Conservation (phyloP, 2,888 invertebrate species). For the Molanna angustata region DNA sequence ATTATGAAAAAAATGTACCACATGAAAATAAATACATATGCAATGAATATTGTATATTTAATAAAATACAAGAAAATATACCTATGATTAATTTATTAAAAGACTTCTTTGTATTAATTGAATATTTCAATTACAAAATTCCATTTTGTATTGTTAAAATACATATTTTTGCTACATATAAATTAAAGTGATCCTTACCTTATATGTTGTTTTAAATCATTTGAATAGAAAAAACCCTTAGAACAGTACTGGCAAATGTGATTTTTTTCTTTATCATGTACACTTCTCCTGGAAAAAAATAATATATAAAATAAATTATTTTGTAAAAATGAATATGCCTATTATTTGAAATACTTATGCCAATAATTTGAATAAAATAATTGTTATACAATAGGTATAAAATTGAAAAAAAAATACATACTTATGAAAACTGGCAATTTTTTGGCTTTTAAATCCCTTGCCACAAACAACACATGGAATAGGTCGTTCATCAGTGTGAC, state of each 20-base stretch:
- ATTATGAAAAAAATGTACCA: not conserved
- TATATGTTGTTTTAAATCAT: conserved; percentile 46
- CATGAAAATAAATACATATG: not conserved
- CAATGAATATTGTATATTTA: not conserved
- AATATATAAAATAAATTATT: not conserved
- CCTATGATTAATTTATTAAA: not conserved
- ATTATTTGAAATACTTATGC: not conserved
- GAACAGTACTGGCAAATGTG: conserved; percentile 51
- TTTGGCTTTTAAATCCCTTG: conserved; percentile 41
- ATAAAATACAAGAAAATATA: not conserved
- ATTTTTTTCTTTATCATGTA: conserved; percentile 47
- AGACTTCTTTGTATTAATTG: no score
- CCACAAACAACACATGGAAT: conserved; percentile 43
- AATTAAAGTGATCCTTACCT: conserved; percentile 37
- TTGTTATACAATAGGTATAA: not conserved
- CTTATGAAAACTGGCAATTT: conserved; percentile 41
- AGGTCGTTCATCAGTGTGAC: conserved; percentile 44
- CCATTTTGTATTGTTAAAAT: no score
- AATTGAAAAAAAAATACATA: conserved; percentile 35
- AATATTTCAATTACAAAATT: no score
- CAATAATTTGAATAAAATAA: not conserved
- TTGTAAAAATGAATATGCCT: not conserved
- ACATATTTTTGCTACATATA: no score
- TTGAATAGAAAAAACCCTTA: conserved; percentile 50
- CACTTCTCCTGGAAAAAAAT: conserved; percentile 41